A percentile compares a stretch with the other conserved stretches of the same genome.
Evolutionary conservation across 2,888 invertebrate genomes (phyloP).

Genomic region (Pristionchus exspectatus): DNA sequence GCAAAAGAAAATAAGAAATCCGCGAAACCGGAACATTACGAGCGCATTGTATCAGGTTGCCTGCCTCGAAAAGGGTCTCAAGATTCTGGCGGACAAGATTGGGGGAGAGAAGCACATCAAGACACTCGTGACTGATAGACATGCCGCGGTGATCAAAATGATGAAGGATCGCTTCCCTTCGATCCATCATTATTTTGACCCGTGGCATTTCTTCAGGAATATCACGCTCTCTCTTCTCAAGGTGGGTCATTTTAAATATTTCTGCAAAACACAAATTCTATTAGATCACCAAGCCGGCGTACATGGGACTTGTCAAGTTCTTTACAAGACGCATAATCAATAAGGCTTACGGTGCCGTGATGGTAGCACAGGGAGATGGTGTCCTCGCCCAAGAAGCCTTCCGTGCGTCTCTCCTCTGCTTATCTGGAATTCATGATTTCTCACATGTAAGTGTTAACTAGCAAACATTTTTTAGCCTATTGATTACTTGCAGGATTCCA

Average conservation of each 20-base stretch:
- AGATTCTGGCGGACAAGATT: not conserved
- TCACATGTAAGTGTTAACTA: not conserved
- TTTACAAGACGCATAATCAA: not conserved
- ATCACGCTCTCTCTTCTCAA: not conserved
- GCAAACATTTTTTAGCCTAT: too few relatives aligned
- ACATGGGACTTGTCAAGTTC: constrained; percentile 9
- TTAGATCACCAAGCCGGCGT: not conserved
- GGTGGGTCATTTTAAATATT: not conserved
- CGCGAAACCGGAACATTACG: too few relatives aligned
- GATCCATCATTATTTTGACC: constrained; percentile 22
- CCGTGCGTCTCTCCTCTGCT: not conserved
- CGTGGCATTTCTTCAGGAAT: constrained; percentile 23
- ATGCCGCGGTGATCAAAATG: not conserved
- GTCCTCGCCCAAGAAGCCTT: not conserved
- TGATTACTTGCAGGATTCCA: not conserved
- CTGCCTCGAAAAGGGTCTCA: not conserved
- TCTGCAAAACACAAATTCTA: not conserved
- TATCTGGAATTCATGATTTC: not conserved
- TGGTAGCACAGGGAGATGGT: not conserved
- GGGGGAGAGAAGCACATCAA: not conserved
- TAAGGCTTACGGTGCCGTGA: constrained; percentile 20
- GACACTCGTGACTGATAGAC: not conserved
- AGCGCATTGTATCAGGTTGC: not conserved
- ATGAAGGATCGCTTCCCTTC: not conserved
- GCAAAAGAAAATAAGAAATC: too few relatives aligned